phyloP scores from a whole-genome alignment of 1,140 invertebrate species.

The Anadara kagoshimensis region DNA sequence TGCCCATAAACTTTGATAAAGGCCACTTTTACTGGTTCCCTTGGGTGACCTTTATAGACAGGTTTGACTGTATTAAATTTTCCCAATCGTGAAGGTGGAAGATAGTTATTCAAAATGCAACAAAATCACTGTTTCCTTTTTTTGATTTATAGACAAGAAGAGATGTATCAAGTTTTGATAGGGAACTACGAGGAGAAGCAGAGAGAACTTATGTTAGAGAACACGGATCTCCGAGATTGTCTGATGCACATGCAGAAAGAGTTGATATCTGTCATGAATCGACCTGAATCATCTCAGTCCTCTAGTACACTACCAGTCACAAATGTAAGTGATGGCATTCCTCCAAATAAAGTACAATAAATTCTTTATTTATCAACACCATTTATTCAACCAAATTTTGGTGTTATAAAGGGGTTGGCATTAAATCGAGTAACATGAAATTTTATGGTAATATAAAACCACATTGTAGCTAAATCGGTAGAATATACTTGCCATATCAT shows the following conservation, averaged over 20 bases:
- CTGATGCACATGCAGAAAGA: conserved; percentile 62
- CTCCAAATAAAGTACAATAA: neutral
- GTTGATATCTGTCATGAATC: conserved; percentile 33
- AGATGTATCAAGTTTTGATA: conserved; percentile 65
- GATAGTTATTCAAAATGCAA: neutral
- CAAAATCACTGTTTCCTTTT: neutral
- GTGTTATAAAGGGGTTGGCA: no score
- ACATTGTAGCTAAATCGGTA: no score
- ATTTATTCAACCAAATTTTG: no score
- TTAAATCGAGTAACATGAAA: no score
- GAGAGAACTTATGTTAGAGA: conserved; percentile 63
- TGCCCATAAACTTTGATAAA: no score
- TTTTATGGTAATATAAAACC: no score
- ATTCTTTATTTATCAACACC: neutral
- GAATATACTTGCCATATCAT: no score
- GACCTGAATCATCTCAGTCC: conserved; percentile 9
- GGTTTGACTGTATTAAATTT: neutral
- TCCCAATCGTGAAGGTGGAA: neutral
- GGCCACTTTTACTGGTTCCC: no score
- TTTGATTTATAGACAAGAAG: conserved; percentile 60
- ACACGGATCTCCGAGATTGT: conserved; percentile 62
- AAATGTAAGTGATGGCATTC: neutral
- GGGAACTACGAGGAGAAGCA: conserved; percentile 67
- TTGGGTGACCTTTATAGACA: no score
- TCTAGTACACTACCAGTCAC: neutral